Conservation (phyloP, 2,113 vertebrate species). For the Mormyrus lacerda region DNA sequence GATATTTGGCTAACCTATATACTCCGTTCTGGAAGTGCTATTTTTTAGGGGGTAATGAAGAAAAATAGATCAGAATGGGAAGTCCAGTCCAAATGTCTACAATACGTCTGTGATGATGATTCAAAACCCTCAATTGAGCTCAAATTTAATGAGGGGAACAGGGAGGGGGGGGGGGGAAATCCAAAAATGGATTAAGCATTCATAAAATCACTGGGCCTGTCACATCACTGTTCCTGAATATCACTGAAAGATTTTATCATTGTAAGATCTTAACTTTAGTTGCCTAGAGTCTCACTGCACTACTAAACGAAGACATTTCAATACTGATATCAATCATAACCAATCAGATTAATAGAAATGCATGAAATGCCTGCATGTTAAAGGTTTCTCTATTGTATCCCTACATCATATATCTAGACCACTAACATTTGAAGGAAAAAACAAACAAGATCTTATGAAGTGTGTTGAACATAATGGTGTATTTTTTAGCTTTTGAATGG, state of each 20-base stretch:
- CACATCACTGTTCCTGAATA: not conserved
- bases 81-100: not conserved
- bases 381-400: not conserved
- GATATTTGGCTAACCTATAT: not conserved
- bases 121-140: not conserved
- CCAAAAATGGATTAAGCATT: not conserved
- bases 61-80: not conserved
- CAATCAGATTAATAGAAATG: not conserved
- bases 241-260: not conserved
- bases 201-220: not conserved
- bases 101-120: not conserved
- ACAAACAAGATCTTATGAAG: not conserved
- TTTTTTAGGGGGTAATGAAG: not conserved
- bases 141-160: not conserved
- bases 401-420: not conserved
- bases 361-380: not conserved
- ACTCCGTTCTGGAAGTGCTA: not conserved
- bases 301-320: not conserved
- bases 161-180: not conserved
- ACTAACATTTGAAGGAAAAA: not conserved
- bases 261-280: not conserved
- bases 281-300: not conserved
- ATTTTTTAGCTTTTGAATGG: not conserved
- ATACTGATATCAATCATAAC: not conserved
- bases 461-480: not conserved